Percentiles rank a stretch among this genome's conserved stretches.
Conservation (phyloP, 2,888 invertebrate species). For the Schrankia costaestrigalis region DNA sequence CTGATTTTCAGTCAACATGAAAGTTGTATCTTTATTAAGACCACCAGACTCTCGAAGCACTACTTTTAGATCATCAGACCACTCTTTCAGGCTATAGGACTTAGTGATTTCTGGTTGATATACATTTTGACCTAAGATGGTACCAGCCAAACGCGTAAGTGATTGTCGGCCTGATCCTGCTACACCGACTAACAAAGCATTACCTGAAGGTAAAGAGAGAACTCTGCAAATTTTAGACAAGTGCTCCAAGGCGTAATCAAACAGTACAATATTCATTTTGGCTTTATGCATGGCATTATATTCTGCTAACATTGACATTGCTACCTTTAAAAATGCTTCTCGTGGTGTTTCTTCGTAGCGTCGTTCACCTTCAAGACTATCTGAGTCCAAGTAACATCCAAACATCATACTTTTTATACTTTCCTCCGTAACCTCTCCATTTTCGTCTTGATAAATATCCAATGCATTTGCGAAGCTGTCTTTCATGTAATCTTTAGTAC, state of each 20-base stretch:
- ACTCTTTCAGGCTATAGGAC: constrained; percentile 87
- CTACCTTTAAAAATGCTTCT: constrained; percentile 84
- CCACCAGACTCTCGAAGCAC: constrained; percentile 86
- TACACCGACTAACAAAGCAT: constrained; percentile 89
- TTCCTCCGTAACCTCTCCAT: constrained; percentile 80
- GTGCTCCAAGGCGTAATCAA: constrained; percentile 92
- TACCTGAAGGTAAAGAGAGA: constrained; percentile 88
- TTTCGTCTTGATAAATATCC: constrained; percentile 82
- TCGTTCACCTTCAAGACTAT: constrained; percentile 88
- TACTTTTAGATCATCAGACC: constrained; percentile 90
- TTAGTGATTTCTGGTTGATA: constrained; percentile 91
- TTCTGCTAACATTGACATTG: constrained; percentile 84
- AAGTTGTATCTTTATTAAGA: constrained; percentile 85
- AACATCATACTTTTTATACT: constrained; percentile 88
- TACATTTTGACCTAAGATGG: constrained; percentile 80
- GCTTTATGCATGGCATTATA: constrained; percentile 90
- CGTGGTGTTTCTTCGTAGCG: constrained; percentile 91
- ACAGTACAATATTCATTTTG: constrained; percentile 91
- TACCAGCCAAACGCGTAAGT: constrained; percentile 85
- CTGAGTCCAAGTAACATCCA: constrained; percentile 92
- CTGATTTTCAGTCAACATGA: constrained; percentile 90
- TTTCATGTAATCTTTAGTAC: constrained; percentile 85
- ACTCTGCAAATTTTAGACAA: constrained; percentile 90
- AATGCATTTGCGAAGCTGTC: constrained; percentile 90
- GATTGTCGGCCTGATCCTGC: constrained; percentile 93